Base-by-base conservation (phyloP, 2,888 invertebrate species). In the Argyresthia albistria region DNA sequence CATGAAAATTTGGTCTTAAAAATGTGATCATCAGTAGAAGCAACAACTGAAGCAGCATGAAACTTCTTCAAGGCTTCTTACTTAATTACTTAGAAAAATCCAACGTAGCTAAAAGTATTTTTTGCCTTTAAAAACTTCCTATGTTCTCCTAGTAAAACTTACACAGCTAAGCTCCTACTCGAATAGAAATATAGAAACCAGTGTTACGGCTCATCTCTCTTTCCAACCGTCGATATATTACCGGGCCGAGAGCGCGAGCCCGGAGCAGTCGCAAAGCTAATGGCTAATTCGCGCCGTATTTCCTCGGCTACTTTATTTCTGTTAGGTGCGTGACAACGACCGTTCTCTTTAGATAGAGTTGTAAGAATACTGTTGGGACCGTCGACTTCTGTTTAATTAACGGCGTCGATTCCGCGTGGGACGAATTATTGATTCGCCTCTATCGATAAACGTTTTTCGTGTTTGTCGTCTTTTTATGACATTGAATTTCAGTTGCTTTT, bases 271-370 rank as follows among this genome's bases (percentile, higher is more conserved):
- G 48, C 48, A 49, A 49, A 49, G 48, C 36, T 37, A 61, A 68
- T 63, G 64, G 65, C 62, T 64, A 62, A 67, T 71, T 67, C 62
- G 57, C 65, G 55, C 58, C 59, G 59, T 56, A 56, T 57, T 54
- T 45, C 51, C 50, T 50, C 25, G 50, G 53, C 56, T 56, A 53
- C 58, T 59, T 59, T 59, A 59, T 58, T 63, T 61, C 63, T 60
- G 59, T 67, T 64, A 68, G 65, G 60, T 67, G 68, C 74, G 72
- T 73, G 70, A 70, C 72, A 68, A 63, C 56, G 59, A 60, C 61
- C 66, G 61, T 69, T 74, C 57, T 59, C 64, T 65, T 56, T 58
- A 67, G 64, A 70, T 67, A 58, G 61, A 69, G 64, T 62, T 66
- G 62, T 64, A 64, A 68, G 59, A 59, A 59, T 56, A 59, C 63